Conservation (phyloP, 2,888 invertebrate genomes). For the Leptogaster cylindrica region DNA sequence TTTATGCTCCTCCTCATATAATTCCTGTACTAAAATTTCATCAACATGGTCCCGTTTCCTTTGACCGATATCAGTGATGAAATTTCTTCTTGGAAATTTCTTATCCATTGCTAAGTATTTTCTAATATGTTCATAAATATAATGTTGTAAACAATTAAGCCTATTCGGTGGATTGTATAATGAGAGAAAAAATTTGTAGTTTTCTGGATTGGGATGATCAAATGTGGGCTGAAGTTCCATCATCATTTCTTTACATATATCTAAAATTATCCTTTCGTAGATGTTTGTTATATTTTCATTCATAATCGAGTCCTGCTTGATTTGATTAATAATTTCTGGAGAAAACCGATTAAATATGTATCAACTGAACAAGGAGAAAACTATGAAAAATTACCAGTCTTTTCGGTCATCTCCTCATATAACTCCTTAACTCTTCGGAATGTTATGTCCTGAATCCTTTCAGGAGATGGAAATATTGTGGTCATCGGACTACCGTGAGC, state of each 20-base stretch:
- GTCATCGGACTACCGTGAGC: conserved; percentile 59
- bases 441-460: conserved; percentile 56
- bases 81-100: conserved; percentile 54
- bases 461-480: conserved; percentile 57
- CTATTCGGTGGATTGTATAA: conserved; percentile 62
- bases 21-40: conserved; percentile 72
- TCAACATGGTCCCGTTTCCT: conserved; percentile 75
- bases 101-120: conserved; percentile 65
- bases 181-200: conserved; percentile 59
- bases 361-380: too few species aligned
- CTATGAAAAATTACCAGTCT: conserved; percentile 53
- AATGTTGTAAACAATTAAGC: conserved; percentile 62
- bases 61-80: conserved; percentile 64
- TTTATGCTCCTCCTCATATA: conserved; percentile 73
- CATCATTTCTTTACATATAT: conserved; percentile 69
- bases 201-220: conserved; percentile 50
- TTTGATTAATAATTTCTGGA: conserved; percentile 50
- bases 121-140: conserved; percentile 64
- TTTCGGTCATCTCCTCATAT: conserved; percentile 53
- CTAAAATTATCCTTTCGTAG: conserved; percentile 68
- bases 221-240: conserved; percentile 62
- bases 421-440: conserved; percentile 55
- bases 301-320: conserved; percentile 52
- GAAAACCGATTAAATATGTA: too few species aligned
- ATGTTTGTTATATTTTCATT: conserved; percentile 61